phyloP scores from a whole-genome alignment of 2,888 invertebrate species.

The Tetrapedia diversipes region DNA sequence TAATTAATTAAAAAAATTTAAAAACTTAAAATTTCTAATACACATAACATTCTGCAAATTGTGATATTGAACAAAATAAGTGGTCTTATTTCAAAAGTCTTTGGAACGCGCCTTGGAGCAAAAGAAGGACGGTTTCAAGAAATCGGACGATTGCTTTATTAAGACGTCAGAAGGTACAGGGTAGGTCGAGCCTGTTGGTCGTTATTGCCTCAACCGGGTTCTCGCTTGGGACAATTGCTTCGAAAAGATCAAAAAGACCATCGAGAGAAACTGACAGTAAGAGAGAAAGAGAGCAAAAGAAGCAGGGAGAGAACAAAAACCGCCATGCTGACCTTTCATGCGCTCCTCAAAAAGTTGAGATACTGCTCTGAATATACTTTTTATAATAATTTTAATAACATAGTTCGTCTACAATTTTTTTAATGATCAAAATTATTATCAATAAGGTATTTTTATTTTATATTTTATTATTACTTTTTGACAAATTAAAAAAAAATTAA shows the following conservation, averaged over 20 bases:
- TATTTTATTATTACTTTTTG: neutral
- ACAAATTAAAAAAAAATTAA: too few species aligned
- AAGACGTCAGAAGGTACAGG: constrained; percentile 63
- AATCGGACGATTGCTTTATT: constrained; percentile 64
- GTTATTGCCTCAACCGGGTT: constrained; percentile 58
- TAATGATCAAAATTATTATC: too few species aligned
- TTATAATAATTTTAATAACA: constrained; percentile 2
- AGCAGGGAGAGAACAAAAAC: constrained; percentile 35
- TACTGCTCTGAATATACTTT: constrained; percentile 12
- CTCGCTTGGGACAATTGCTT: constrained; percentile 57
- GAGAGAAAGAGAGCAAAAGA: constrained; percentile 13
- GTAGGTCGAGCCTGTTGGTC: constrained; percentile 52
- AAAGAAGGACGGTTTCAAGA: constrained; percentile 55
- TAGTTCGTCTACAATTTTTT: too few species aligned
- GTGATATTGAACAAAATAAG: neutral
- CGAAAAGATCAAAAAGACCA: constrained; percentile 52
- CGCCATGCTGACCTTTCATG: constrained; percentile 24
- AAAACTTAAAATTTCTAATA: too few species aligned
- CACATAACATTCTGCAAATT: neutral
- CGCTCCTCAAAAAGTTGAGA: constrained; percentile 28
- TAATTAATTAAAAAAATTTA: too few species aligned
- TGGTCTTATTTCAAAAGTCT: constrained; percentile 10
- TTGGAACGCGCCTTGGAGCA: constrained; percentile 37
- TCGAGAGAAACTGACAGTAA: constrained; percentile 40
- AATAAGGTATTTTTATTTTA: neutral